Evolutionary conservation across 2,113 vertebrate genomes (phyloP), one percentile per base, ranked within the genome.

Genomic region (Bungarus multicinctus): DNA sequence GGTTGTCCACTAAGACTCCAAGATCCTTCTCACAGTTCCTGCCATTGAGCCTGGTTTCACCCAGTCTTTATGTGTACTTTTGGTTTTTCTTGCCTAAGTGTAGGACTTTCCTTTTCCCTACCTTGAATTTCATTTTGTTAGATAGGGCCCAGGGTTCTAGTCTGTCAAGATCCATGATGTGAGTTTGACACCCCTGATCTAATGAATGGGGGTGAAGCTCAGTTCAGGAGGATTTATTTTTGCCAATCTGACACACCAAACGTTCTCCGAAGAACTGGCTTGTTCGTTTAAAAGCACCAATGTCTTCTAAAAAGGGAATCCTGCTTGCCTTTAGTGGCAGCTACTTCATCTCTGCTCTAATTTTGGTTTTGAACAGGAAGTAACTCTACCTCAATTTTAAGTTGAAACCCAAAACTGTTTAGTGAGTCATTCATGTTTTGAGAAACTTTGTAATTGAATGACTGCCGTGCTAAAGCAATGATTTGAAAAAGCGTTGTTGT

Each of bases 361-460:
- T 12, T 9, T 74, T 23, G 47, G 25, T 92, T 91, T 0, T 87
- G 14, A 87, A n/a, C 47, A 87, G 7, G 30, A 10, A 30, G 22
- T n/a, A 55, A 27, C 43, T 92, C 27, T 30, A 0, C 64, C 90
- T 20, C 0, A 0, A 53, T 9, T 30, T 57, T 34, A 1, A 0
- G 30, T 60, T 54, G 50, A 89, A 89, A 10, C 57, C 52, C n/a
- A 88, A 54, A 88, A 88, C 18, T 54, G 18, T 88, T 54, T 22
- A 30, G 39, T 60, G 25, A 89, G 45, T 27, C 39, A 47, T 60
- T 60, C 27, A 47, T 27, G 18, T 58, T 89, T 58, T 27, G 4
- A 89, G 88, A 58, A 89, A 58, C 39, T 12, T 9, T n/a, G 69
- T 4, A 53, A 43, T 23, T 54, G n/a, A 34, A 43, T 45, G 47